Evolutionary conservation across 1,140 invertebrate species (phyloP).

Genomic region (Zaprionus camerounensis): DNA sequence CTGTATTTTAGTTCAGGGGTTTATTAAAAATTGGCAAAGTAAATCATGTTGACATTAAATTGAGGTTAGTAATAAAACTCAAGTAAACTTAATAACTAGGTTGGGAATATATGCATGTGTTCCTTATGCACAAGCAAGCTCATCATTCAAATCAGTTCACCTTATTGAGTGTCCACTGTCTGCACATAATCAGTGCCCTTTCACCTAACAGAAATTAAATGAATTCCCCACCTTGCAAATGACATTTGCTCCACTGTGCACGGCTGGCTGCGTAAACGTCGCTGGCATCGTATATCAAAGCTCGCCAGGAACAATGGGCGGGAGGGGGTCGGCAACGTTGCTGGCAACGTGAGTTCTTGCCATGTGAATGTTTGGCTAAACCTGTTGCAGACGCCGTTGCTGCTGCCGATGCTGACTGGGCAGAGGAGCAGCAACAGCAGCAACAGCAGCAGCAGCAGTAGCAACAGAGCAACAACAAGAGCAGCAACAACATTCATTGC

Average conservation of each 20-base stretch:
- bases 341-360: conserved; percentile 29
- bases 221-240: background rate
- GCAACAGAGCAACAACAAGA: background rate
- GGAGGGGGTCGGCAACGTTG: conserved; percentile 5
- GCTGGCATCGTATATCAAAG: conserved; percentile 42
- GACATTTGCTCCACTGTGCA: conserved; percentile 12
- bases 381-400: conserved; percentile 43
- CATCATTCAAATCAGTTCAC: too few species aligned
- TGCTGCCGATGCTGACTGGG: conserved; percentile 9
- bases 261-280: background rate
- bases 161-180: background rate
- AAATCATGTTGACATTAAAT: too few species aligned
- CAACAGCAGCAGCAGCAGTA: background rate
- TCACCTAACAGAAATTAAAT: background rate
- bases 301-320: background rate
- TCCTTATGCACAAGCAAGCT: too few species aligned
- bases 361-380: conserved; percentile 32
- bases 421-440: background rate
- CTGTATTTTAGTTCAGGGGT: fast-evolving
- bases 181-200: background rate
- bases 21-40: too few species aligned
- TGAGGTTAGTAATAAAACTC: too few species aligned
- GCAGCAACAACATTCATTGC: background rate
- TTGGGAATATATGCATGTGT: too few species aligned
- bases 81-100: too few species aligned